phyloP scores from a whole-genome alignment of 1,140 invertebrate species.

The Atta texana region DNA sequence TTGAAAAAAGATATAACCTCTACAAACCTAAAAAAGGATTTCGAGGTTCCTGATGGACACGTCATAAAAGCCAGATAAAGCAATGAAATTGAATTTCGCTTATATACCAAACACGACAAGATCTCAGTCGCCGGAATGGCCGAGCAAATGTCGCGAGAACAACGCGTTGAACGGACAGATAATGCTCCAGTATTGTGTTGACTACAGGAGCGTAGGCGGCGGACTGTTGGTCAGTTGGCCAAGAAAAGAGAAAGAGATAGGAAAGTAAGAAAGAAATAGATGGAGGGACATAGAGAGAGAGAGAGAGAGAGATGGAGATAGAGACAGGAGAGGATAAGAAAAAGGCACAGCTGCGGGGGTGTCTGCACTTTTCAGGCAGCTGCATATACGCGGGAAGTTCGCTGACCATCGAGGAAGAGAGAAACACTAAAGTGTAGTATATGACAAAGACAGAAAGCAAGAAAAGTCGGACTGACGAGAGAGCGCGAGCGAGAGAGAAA shows the following conservation, averaged over 20 bases:
- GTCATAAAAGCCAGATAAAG: constrained; percentile 36
- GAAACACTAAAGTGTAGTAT: not conserved
- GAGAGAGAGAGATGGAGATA: not conserved
- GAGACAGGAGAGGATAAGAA: not conserved
- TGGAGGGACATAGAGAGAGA: not conserved
- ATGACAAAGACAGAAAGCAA: constrained; percentile 25
- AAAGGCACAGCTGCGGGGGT: constrained; percentile 70
- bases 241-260: constrained; percentile 37
- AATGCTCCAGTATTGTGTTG: constrained; percentile 66
- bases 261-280: constrained; percentile 17
- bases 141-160: constrained; percentile 57
- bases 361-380: constrained; percentile 67
- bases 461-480: not conserved
- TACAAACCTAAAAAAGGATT: not conserved
- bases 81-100: constrained; percentile 54
- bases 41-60: not conserved
- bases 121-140: constrained; percentile 22
- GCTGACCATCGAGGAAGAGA: constrained; percentile 58
- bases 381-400: constrained; percentile 49
- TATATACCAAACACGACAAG: constrained; percentile 7
- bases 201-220: constrained; percentile 55
- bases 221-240: constrained; percentile 59
- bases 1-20: not conserved
- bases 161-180: constrained; percentile 58
- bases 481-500: constrained; percentile 26